Percentiles rank a stretch among this genome's conserved stretches.
Evolutionary conservation across 35 echinoderm and acorn worm genomes (phyloP).

Genomic region (Heliocidaris tuberculata): DNA sequence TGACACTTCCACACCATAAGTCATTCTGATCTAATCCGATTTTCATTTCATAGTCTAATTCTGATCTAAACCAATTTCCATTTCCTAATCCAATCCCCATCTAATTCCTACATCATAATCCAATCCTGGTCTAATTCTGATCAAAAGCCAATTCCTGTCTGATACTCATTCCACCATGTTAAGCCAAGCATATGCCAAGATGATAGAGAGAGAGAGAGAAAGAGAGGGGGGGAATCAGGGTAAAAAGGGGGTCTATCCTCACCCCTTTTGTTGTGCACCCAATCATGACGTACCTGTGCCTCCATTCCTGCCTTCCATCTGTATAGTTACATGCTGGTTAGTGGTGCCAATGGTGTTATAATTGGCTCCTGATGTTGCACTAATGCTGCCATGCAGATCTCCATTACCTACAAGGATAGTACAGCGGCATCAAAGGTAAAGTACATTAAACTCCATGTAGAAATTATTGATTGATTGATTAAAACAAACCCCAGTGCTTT

Average conservation of each 20-base stretch:
- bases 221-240: neutral
- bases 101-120: too few relatives aligned
- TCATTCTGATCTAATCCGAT: too few relatives aligned
- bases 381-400: conserved; percentile 36
- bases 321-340: conserved; percentile 11
- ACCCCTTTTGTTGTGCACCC: neutral
- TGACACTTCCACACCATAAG: neutral
- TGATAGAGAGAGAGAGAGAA: too few relatives aligned
- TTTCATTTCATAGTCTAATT: too few relatives aligned
- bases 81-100: too few relatives aligned
- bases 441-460: neutral
- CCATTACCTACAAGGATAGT: neutral
- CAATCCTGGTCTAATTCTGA: too few relatives aligned
- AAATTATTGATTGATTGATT: neutral
- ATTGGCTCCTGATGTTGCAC: neutral
- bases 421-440: neutral
- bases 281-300: conserved; percentile 20
- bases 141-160: too few relatives aligned
- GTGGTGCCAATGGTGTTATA: neutral
- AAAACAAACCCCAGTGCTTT: neutral
- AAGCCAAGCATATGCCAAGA: too few relatives aligned
- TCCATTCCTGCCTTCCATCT: conserved; percentile 14
- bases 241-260: neutral
- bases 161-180: too few relatives aligned
- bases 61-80: too few relatives aligned